Evolutionary conservation across 2,797 vertebrate species (phyloP).

Genomic region (Anguilla anguilla): DNA sequence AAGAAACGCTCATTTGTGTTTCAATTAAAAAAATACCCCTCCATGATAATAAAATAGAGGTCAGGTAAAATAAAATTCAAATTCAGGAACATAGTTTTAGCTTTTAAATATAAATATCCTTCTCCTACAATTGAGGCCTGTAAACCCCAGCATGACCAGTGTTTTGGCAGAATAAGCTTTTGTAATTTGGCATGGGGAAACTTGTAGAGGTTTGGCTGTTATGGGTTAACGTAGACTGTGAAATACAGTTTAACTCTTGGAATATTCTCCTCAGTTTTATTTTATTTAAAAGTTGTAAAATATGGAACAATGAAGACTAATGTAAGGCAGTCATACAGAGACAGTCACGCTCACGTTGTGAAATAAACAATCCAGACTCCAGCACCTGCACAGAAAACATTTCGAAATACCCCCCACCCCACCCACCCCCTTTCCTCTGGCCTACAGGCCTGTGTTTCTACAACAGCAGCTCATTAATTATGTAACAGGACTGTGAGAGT

Average conservation of each 20-base stretch:
- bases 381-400: background rate
- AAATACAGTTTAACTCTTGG: background rate
- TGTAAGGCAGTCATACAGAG: background rate
- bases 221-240: too few species aligned
- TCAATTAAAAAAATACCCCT: too few species aligned
- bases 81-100: too few species aligned
- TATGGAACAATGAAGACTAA: background rate
- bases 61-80: too few species aligned
- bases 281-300: background rate
- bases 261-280: background rate
- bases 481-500: background rate
- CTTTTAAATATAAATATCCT: too few species aligned
- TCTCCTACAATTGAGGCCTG: too few species aligned
- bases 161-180: background rate
- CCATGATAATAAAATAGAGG: too few species aligned
- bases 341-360: background rate
- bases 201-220: too few species aligned
- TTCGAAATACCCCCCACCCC: background rate
- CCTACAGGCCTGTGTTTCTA: background rate
- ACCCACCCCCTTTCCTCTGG: background rate
- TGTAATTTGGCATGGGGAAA: background rate
- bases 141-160: too few species aligned
- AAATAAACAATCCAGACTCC: background rate
- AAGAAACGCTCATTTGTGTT: too few species aligned
- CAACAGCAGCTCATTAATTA: slow-evolving; percentile 5